A percentile compares a stretch with the other conserved stretches of the same genome.
These are phyloP conservation scores for Cryptomyrus ogoouensis DNA, from an alignment of 2,113 vertebrate genomes.

Conservation along the genomic window DNA sequence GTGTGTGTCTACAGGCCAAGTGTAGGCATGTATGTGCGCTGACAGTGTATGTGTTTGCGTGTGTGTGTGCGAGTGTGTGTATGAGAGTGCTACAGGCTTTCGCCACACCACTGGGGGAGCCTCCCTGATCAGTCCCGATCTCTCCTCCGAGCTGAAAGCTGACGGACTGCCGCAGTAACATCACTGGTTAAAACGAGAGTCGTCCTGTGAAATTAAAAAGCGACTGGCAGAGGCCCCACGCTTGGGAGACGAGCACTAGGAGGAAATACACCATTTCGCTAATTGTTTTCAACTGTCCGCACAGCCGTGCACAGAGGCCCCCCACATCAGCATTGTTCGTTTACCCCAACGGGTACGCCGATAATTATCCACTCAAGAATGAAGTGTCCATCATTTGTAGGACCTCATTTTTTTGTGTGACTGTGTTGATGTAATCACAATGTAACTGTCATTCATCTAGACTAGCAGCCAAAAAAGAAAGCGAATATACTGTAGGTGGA, in stretches of 20 bases:
- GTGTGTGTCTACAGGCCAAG: background rate
- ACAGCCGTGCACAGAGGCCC: too few species aligned
- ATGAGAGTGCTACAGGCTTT: background rate
- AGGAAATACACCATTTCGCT: background rate
- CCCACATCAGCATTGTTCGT: background rate
- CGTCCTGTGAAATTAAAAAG: background rate
- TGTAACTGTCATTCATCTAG: background rate
- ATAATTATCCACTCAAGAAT: conserved; percentile 1
- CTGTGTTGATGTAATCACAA: background rate
- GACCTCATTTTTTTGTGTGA: background rate
- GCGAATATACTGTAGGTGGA: background rate
- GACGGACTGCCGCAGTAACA: too few species aligned
- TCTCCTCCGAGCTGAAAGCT: background rate
- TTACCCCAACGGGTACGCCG: background rate
- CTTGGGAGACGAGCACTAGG: background rate
- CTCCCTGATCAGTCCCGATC: background rate
- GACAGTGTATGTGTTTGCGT: too few species aligned
- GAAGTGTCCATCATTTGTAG: background rate
- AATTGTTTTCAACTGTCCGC: conserved; percentile 6
- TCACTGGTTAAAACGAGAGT: background rate
- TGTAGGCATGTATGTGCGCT: too few species aligned
- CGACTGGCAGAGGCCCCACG: background rate
- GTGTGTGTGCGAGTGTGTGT: too few species aligned
- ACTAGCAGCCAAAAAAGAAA: background rate
- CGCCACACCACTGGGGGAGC: background rate